These are phyloP conservation scores for Abscondita cerata DNA, from an alignment of 2,888 invertebrate genomes.

Conservation along the genomic window DNA sequence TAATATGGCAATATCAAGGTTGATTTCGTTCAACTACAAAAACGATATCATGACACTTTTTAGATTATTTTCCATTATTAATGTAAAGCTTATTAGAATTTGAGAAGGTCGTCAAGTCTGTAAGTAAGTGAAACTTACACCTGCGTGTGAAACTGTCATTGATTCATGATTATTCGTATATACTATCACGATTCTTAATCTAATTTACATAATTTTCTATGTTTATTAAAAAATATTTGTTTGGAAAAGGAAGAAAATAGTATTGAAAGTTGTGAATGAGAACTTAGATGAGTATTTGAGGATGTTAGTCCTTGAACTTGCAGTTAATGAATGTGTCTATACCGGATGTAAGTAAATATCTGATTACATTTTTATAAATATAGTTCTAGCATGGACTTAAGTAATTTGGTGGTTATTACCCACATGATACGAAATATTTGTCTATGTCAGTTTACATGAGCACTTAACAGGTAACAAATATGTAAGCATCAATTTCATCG, in stretches of 20 bases:
- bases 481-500: no score
- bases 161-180: constrained; percentile 14
- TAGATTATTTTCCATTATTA: constrained; percentile 16
- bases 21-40: constrained; percentile 9
- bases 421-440: no score
- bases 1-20: constrained; percentile 22
- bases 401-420: background rate
- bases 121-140: constrained; percentile 22
- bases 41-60: constrained; percentile 20
- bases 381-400: background rate
- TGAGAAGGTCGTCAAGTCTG: constrained; percentile 23
- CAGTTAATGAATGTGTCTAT: constrained; percentile 5
- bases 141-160: constrained; percentile 23
- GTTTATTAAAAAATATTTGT: background rate
- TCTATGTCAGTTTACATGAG: no score
- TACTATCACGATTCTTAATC: constrained; percentile 8
- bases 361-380: constrained; percentile 5
- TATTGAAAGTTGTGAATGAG: constrained; percentile 5
- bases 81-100: constrained; percentile 13
- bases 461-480: no score
- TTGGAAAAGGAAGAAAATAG: background rate
- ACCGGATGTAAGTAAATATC: constrained; percentile 9
- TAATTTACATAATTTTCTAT: constrained; percentile 13
- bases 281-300: background rate
- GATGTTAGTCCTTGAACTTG: constrained; percentile 12